A percentile compares a stretch with the other conserved stretches of the same genome.
phyloP scores from a whole-genome alignment of 2,888 invertebrate genomes.

The Drosophila yooni region DNA sequence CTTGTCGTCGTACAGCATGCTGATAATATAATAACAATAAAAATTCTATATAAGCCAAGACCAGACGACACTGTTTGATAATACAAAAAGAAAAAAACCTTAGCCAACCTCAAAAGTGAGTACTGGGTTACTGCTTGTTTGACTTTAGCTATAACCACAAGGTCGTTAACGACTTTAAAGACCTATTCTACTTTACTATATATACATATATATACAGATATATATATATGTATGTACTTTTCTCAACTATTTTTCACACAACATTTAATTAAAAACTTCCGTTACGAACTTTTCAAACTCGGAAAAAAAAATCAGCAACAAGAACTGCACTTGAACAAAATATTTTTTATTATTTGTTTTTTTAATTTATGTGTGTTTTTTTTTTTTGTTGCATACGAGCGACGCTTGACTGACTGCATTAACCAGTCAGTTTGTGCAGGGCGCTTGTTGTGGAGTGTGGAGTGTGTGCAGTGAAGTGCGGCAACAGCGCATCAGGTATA shows the following conservation, averaged over 20 bases:
- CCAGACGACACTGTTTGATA: constrained; percentile 34
- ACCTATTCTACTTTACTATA: not conserved
- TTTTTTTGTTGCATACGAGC: constrained; percentile 39
- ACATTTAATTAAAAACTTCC: constrained; percentile 75
- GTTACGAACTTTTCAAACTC: constrained; percentile 28
- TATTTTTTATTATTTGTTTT: constrained; percentile 26
- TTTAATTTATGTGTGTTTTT: not conserved
- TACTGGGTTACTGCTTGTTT: constrained; percentile 22
- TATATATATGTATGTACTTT: not conserved
- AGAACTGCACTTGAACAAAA: constrained; percentile 66
- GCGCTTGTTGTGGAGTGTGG: not conserved
- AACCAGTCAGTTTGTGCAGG: constrained; percentile 47
- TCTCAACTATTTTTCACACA: constrained; percentile 32
- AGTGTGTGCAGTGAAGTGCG: constrained; percentile 35
- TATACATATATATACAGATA: fast-evolving
- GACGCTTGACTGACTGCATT: constrained; percentile 61
- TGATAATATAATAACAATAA: constrained; percentile 74
- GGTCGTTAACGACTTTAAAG: constrained; percentile 37
- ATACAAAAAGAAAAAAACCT: too few relatives aligned
- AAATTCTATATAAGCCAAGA: constrained; percentile 33
- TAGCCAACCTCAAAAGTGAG: not conserved
- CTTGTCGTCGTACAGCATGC: constrained; percentile 46
- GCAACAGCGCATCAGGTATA: constrained; percentile 41
- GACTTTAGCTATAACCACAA: constrained; percentile 38
- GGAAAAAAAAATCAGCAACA: constrained; percentile 23